Conservation (phyloP, 1,140 invertebrate genomes). For the Branchinecta lindahli region DNA sequence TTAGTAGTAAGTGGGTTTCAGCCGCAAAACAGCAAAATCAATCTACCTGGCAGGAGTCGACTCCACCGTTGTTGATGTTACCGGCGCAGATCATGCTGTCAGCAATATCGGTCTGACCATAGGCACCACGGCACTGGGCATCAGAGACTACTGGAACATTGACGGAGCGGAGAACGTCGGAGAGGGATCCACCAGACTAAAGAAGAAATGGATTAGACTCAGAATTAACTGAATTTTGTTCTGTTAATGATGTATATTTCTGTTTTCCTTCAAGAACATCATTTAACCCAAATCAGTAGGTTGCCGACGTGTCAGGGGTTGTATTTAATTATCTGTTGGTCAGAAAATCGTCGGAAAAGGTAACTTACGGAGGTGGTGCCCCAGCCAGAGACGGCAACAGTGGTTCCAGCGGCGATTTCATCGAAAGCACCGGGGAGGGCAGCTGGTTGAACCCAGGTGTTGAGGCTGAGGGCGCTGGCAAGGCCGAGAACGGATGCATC, state of each 20-base stretch:
- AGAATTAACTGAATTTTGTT: neutral
- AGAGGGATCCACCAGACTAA: constrained; percentile 15
- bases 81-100: constrained; percentile 24
- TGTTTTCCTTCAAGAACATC: too few relatives aligned
- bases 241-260: too few relatives aligned
- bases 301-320: too few relatives aligned
- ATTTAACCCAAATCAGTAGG: too few relatives aligned
- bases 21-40: too few relatives aligned
- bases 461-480: neutral
- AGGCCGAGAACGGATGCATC: constrained; percentile 15
- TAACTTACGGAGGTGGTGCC: constrained; percentile 8
- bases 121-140: constrained; percentile 25
- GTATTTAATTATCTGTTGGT: too few relatives aligned
- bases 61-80: constrained; percentile 13
- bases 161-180: constrained; percentile 26
- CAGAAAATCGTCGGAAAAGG: too few relatives aligned
- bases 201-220: neutral
- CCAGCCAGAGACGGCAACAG: constrained; percentile 13
- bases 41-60: constrained; percentile 17
- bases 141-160: constrained; percentile 27
- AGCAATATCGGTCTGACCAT: constrained; percentile 25
- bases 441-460: neutral
- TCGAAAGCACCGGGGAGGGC: neutral
- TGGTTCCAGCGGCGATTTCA: constrained; percentile 2
- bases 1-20: too few relatives aligned